These are phyloP conservation scores for Vespertilio murinus DNA, from an alignment of 2,797 vertebrate species.

Conservation along the genomic window DNA sequence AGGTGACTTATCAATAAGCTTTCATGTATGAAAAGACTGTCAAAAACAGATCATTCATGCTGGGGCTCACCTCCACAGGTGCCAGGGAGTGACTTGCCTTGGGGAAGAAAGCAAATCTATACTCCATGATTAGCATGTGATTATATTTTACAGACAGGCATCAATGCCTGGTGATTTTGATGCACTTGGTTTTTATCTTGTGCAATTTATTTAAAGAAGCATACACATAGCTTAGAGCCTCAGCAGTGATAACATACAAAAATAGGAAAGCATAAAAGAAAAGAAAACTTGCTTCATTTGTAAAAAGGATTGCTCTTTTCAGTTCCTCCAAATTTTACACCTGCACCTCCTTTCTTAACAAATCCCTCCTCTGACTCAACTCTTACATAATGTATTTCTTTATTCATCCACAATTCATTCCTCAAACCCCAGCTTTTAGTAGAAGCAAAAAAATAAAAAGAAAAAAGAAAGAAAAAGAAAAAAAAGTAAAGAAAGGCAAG, in stretches of 20 bases:
- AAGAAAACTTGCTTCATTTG: conserved; percentile 48
- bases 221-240: conserved; percentile 54
- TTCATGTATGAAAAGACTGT: conserved; percentile 59
- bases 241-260: conserved; percentile 50
- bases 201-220: conserved; percentile 75
- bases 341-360: conserved; percentile 28
- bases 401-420: not conserved
- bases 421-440: not conserved
- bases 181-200: conserved; percentile 70
- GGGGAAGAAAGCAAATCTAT: conserved; percentile 72
- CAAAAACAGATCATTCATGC: conserved; percentile 60
- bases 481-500: not conserved
- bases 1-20: conserved; percentile 56
- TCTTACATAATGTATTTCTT: not conserved
- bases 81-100: conserved; percentile 53
- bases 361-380: not conserved
- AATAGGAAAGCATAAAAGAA: conserved; percentile 45
- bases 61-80: conserved; percentile 70
- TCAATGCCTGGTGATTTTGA: conserved; percentile 77
- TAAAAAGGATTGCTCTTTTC: conserved; percentile 47
- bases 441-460: not conserved
- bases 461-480: not conserved
- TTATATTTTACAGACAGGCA: conserved; percentile 75
- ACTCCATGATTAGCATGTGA: conserved; percentile 70
- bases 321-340: conserved; percentile 47